Base-by-base conservation (phyloP, 2,113 vertebrate species). In the Aplodontia rufa region DNA sequence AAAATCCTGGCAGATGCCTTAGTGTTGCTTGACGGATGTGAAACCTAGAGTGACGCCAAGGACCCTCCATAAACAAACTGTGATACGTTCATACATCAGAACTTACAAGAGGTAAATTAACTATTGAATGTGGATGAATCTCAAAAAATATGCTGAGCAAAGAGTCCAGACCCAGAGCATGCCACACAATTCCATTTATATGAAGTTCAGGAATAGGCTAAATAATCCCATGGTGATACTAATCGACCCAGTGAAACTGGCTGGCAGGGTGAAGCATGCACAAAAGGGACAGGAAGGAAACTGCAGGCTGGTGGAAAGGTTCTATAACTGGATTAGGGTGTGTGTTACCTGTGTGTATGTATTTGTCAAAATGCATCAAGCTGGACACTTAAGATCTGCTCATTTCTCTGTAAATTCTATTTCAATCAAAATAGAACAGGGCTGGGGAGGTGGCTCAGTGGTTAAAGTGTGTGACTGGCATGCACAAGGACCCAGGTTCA, bases 1-100 rank as follows among this genome's bases (percentile, higher is more conserved):
- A 14, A 71, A 85, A 49, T 11, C 24, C 55, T 37, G 4, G 26
- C 24, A 20, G 49, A n/a, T 5, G 9, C 11, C 37, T 51, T 22
- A 6, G 11, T 0, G 35, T 6, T 7, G 30, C 9, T 14, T 1
- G 24, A n/a, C 0, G 26, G 26, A 19, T 9, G 3, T 8, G 42
- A 60, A n/a, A 30, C 22, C 55, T 10, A 12, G n/a, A 3, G 5
- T 32, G 6, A 42, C 8, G 16, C 16, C 35, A 10, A 35, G 51
- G 20, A 64, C 3, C 3, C 68, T n/a, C 64, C 64, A 28, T 30
- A 26, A 72, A 74, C 75, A 42, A 37, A 35, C 24, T 10, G 74
- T 16, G 58, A 9, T 13, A 32, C 24, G 1, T 9, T 60, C 17
- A 20, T 4, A 22, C 11, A 16, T 9, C 83, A 42, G 69, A 49